These are phyloP conservation scores for Chionis minor DNA, from an alignment of 2,113 vertebrate species.

Conservation along the genomic window DNA sequence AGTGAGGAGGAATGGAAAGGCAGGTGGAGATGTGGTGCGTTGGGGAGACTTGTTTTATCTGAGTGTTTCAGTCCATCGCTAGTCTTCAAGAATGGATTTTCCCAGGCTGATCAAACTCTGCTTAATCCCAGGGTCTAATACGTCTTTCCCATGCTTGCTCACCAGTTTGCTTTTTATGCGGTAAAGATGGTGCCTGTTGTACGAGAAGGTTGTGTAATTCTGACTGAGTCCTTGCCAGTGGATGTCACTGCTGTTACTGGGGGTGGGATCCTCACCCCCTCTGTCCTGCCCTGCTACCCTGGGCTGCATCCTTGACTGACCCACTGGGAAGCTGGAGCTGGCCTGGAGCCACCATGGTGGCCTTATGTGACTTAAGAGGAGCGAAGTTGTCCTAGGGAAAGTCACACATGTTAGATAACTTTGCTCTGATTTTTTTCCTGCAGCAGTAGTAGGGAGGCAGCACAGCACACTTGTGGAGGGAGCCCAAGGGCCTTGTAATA, in stretches of 20 bases:
- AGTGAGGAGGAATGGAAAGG: background rate
- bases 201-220: background rate
- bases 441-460: background rate
- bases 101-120: background rate
- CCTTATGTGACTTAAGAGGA: background rate
- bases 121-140: background rate
- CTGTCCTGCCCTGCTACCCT: background rate
- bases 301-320: background rate
- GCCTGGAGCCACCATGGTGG: background rate
- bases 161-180: background rate
- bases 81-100: background rate
- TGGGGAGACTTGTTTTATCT: background rate
- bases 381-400: background rate
- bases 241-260: background rate
- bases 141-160: rapidly evolving
- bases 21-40: background rate
- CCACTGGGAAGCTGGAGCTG: background rate
- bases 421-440: background rate
- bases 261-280: background rate
- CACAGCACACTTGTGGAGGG: background rate
- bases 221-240: background rate
- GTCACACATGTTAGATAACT: background rate
- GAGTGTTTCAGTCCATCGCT: background rate
- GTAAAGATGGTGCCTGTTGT: background rate
- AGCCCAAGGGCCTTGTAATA: background rate